Base-by-base conservation (phyloP, 1,140 invertebrate genomes). In the Hydropsyche tenuis region DNA sequence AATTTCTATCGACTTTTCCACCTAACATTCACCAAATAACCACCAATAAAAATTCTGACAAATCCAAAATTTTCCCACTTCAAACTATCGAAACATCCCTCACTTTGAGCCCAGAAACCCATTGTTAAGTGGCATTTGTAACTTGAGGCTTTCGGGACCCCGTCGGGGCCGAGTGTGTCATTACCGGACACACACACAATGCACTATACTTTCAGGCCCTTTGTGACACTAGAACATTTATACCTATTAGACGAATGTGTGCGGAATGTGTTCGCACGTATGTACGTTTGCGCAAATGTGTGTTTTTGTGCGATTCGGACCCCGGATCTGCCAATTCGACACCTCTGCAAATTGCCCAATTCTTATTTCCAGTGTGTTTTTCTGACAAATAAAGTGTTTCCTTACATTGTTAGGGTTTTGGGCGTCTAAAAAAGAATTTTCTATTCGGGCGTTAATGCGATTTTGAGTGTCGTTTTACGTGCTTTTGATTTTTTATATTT, bases 121-220 rank as follows among this genome's bases (percentile, higher is more conserved):
- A 75, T 75, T 75, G 74, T 75, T 72, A 72, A 75, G 74, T 75
- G 74, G 69, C 42, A 72, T 75, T 75, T 75, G 74, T 75, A 75
- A 75, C 69, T 72, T 60, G 74, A 75, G 74, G 53, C 46, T 70
- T 70, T n/a, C 23, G 20, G 56, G 30, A 46, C 56, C 45, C 64
- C 46, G 56, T 18, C 45, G 45, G 69, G 69, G 53, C 69, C 62
- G 18, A 42, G 48, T 66, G 27, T 63, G 69, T 42, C 73, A 75
- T 69, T 63, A 56, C 42, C 30, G 60, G 60, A 53, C 53, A 30
- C 18, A n/a, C 30, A 16, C 12, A 69, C 43, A 69, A 48, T 69
- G 46, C 30, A 18, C 18, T 4, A 4, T 37, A 37, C 16, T 60
- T 23, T 22, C 22, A 11, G 7, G 18, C 25, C 68, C 68, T 70